Evolutionary conservation across 1,140 invertebrate genomes (phyloP).

Genomic region (Rhopalosiphum maidis): DNA sequence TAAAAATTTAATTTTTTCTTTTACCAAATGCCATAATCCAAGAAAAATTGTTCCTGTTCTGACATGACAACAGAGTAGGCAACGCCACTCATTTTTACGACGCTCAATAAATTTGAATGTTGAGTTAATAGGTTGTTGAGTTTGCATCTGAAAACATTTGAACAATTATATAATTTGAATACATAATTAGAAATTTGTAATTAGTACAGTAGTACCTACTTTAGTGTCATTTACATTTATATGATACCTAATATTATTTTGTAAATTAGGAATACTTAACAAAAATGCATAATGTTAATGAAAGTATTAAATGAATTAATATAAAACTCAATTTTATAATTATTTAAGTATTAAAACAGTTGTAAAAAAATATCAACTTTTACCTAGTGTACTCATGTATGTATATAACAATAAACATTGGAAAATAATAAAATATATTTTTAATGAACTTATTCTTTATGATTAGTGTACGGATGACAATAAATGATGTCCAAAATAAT

Average conservation of each 20-base stretch:
- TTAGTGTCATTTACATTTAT: neutral
- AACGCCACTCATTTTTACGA: conserved; percentile 74
- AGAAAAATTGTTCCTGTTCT: conserved; percentile 80
- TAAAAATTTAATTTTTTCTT: neutral
- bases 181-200: neutral
- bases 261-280: neutral
- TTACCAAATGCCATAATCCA: conserved; percentile 81
- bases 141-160: conserved; percentile 35
- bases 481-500: neutral
- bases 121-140: neutral
- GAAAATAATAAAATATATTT: neutral
- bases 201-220: neutral
- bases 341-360: neutral
- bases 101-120: conserved; percentile 29
- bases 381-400: neutral
- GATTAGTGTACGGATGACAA: neutral
- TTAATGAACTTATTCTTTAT: neutral
- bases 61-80: conserved; percentile 83
- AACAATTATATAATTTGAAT: neutral
- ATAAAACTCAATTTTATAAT: neutral
- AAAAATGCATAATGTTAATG: neutral
- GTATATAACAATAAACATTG: neutral
- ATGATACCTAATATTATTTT: neutral
- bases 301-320: neutral
- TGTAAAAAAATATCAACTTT: neutral